These are phyloP conservation scores for Cremastinae sp. DNA, from an alignment of 2,888 invertebrate species.

Conservation along the genomic window DNA sequence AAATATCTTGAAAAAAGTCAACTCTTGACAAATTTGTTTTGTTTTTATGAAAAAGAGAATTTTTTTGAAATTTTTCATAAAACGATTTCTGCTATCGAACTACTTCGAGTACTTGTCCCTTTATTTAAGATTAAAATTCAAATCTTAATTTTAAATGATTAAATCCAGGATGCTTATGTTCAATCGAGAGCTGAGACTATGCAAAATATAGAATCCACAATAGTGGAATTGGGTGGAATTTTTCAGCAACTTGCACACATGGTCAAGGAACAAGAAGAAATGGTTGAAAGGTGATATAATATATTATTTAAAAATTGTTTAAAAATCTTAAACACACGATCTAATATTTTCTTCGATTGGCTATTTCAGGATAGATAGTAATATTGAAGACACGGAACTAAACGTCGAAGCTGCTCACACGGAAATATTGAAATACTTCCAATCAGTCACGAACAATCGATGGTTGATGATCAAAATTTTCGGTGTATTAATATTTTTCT, in stretches of 20 bases:
- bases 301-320: conserved; percentile 16
- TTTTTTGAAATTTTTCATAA: no score
- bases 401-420: conserved; percentile 99
- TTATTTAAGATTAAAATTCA: no score
- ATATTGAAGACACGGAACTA: conserved; percentile 96
- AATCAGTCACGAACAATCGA: conserved; percentile 97
- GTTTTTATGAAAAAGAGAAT: no score
- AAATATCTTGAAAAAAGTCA: no score
- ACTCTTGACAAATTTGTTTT: no score
- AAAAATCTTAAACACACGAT: conserved; percentile 2
- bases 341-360: conserved; percentile 26
- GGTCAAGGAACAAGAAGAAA: conserved; percentile 99
- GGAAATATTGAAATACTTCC: conserved; percentile 98
- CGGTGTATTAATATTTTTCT: conserved; percentile 98
- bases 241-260: conserved; percentile 97
- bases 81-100: no score
- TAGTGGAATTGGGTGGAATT: conserved; percentile 99
- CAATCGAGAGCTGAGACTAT: conserved; percentile 97
- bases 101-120: no score
- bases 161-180: conserved; percentile 90
- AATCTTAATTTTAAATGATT: no score
- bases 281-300: conserved; percentile 88
- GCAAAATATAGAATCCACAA: conserved; percentile 99
- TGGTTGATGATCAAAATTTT: conserved; percentile 99
- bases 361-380: conserved; percentile 92